These are phyloP conservation scores for Ferdinandea cuprea DNA, from an alignment of 2,888 invertebrate genomes.

Conservation along the genomic window DNA sequence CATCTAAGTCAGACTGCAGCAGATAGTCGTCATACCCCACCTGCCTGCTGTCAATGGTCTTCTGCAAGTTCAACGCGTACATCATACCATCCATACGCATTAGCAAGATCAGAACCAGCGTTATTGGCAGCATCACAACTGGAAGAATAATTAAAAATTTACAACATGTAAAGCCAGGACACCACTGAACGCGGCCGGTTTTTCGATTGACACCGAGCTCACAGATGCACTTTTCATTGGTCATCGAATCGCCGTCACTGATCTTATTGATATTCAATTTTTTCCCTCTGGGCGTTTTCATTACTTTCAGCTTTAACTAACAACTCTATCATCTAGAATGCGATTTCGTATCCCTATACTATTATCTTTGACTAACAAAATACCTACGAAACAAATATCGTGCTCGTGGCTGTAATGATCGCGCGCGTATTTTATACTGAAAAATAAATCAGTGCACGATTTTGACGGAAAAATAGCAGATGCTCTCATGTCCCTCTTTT, in stretches of 20 bases:
- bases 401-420: constrained; percentile 77
- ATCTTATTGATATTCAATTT: constrained; percentile 71
- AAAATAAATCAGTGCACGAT: constrained; percentile 70
- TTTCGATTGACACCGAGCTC: constrained; percentile 80
- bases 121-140: constrained; percentile 82
- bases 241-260: constrained; percentile 69
- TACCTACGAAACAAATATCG: constrained; percentile 26
- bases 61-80: constrained; percentile 78
- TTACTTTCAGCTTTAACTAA: constrained; percentile 7
- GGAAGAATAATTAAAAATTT: constrained; percentile 82
- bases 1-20: constrained; percentile 69
- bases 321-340: constrained; percentile 27
- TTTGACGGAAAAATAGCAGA: constrained; percentile 40
- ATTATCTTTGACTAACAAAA: constrained; percentile 4
- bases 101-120: constrained; percentile 80
- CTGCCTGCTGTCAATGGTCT: constrained; percentile 60
- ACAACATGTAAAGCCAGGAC: constrained; percentile 82
- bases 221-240: constrained; percentile 71
- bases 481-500: constrained; percentile 57
- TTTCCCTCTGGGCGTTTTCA: constrained; percentile 41
- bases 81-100: constrained; percentile 81
- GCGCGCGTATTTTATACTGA: constrained; percentile 80
- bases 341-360: neutral
- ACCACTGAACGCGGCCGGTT: constrained; percentile 83
- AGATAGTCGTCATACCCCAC: constrained; percentile 39